Evolutionary conservation across 2,888 invertebrate genomes (phyloP).

Genomic region (Lapara coniferarum): DNA sequence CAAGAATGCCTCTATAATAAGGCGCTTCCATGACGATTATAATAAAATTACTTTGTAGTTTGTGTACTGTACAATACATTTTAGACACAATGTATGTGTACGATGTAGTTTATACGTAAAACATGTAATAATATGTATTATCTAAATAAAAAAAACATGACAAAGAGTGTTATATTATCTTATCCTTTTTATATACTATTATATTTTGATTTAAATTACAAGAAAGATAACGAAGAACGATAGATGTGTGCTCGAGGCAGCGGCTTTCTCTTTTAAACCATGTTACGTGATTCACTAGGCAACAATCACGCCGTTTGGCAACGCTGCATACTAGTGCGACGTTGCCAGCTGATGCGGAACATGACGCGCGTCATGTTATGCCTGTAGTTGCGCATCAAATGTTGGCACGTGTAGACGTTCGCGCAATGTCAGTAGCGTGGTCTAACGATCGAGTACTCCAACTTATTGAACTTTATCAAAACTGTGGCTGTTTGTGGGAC

Average conservation of each 20-base stretch:
- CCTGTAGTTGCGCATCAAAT: background rate
- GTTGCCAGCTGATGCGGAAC: conserved; percentile 10
- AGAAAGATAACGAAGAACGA: too few relatives aligned
- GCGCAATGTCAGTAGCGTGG: conserved; percentile 23
- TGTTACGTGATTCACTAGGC: background rate
- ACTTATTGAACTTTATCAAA: conserved; percentile 21
- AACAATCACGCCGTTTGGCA: background rate
- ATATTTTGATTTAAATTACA: too few relatives aligned
- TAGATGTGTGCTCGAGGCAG: background rate
- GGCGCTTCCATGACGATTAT: too few relatives aligned
- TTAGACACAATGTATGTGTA: too few relatives aligned
- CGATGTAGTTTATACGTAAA: too few relatives aligned
- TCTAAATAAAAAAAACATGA: too few relatives aligned
- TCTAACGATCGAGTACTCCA: conserved; percentile 26
- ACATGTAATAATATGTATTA: too few relatives aligned
- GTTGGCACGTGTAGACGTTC: conserved; percentile 11
- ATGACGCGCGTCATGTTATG: conserved; percentile 2
- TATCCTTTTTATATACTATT: too few relatives aligned
- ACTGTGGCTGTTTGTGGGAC: conserved; percentile 21
- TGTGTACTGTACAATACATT: too few relatives aligned
- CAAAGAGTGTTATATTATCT: too few relatives aligned
- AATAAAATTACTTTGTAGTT: too few relatives aligned
- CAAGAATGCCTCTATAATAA: too few relatives aligned
- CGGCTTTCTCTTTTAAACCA: background rate
- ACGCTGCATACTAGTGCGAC: conserved; percentile 9